Base-by-base conservation (phyloP, 2,113 vertebrate genomes). In the Tetraodon nigroviridis region DNA sequence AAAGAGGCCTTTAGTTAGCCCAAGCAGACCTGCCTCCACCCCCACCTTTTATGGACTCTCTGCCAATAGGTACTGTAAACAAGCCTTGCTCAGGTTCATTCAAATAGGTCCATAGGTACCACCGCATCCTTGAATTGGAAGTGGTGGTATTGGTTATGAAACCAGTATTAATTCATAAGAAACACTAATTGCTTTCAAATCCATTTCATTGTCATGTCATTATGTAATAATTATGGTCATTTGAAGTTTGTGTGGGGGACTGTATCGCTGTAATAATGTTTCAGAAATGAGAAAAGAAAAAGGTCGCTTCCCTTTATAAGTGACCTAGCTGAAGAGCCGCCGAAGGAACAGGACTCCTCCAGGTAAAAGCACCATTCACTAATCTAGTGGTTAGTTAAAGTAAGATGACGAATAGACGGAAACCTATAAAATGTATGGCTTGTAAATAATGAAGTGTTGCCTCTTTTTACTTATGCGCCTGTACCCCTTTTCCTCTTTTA, bases 321-420 rank as follows among this genome's bases (percentile, higher is more conserved):
- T 61, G 95, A 98, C 76, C 76, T 97, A 58, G 92, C 82, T 40
- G 95, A 98, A 85, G 97, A 99, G 85, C 98, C 98, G 78, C 95
- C 97, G 71, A 99, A 99, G 87, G 97, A 99, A 86, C 98, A 98
- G 51, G 97, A 98, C 88, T 97, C 95, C 10, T 97, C 95, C 5
- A 96, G 94, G 97, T 98, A 74, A 59, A 60, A 44, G 20, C 48
- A 37, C 32, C 32, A 12, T 10, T 4, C 32, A 37, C 7, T 37
- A 10, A 37, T 37, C 8, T 1, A 45, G 14, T n/a, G 5, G 17
- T n/a, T 45, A 3, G 7, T n/a, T n/a, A 45, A 2, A 45, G 14
- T 24, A 24, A 24, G 22, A 24, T 24, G 22, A 24, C 22, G 2
- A 24, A 24, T 24, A 24, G 22, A 2, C 5, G 5, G 22, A 5